These are phyloP conservation scores for Dasysyrphus albostriatus DNA, from an alignment of 2,888 invertebrate genomes.

Conservation along the genomic window DNA sequence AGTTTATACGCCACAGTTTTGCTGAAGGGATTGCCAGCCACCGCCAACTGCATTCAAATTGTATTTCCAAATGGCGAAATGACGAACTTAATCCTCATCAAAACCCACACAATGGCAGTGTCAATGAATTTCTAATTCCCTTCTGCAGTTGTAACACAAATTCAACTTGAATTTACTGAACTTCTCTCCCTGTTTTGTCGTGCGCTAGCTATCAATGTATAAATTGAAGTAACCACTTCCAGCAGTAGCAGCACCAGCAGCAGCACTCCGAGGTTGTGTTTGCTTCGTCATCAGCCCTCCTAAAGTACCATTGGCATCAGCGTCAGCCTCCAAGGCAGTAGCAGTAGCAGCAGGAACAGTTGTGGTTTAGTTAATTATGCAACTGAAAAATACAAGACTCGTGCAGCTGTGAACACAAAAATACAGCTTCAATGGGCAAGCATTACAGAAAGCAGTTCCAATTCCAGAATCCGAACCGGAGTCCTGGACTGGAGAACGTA, in stretches of 20 bases:
- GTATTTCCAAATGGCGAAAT: conserved; percentile 57
- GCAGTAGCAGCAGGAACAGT: conserved; percentile 33
- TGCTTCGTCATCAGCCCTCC: conserved; percentile 17
- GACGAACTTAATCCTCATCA: conserved; percentile 55
- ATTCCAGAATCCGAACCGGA: conserved; percentile 7
- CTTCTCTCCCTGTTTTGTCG: not conserved
- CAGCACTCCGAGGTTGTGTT: not conserved
- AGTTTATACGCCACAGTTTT: not conserved
- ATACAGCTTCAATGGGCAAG: conserved; percentile 44
- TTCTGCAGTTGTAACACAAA: conserved; percentile 41
- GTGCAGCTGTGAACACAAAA: conserved; percentile 71
- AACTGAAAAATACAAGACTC: conserved; percentile 72
- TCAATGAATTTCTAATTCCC: conserved; percentile 74
- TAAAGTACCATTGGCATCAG: conserved; percentile 15
- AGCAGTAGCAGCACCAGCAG: not conserved
- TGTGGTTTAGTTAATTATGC: conserved; percentile 74
- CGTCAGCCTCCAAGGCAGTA: conserved; percentile 16
- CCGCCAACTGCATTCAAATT: conserved; percentile 38
- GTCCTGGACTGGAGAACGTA: conserved; percentile 1
- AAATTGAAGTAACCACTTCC: conserved; percentile 39
- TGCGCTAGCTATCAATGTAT: conserved; percentile 29
- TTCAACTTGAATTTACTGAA: conserved; percentile 26
- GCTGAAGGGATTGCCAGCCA: not conserved
- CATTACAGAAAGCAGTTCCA: conserved; percentile 14
- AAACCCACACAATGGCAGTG: conserved; percentile 54